A percentile compares a stretch with the other conserved stretches of the same genome.
Evolutionary conservation across 2,888 invertebrate genomes (phyloP).

Genomic region (Thysanoteuthis rhombus): DNA sequence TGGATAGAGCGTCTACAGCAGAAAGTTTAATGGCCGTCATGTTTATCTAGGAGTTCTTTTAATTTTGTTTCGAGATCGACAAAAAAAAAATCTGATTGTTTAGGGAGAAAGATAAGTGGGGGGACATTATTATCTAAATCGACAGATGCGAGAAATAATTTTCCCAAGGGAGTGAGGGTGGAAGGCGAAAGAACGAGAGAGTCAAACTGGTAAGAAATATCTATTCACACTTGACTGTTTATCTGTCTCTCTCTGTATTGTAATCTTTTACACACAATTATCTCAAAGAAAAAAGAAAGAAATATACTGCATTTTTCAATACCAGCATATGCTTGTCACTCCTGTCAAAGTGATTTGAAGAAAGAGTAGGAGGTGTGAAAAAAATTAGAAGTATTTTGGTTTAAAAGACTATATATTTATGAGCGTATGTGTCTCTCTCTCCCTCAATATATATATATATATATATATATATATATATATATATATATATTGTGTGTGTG

Average conservation of each 20-base stretch:
- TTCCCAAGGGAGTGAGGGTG: neutral
- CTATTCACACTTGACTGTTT: neutral
- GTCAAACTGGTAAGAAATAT: neutral
- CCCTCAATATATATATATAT: neutral
- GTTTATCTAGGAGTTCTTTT: neutral
- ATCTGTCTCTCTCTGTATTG: neutral
- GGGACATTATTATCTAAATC: neutral
- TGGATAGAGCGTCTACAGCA: too few species aligned
- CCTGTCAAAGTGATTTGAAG: neutral
- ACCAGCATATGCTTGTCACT: neutral
- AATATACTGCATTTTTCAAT: neutral
- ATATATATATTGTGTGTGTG: too few species aligned
- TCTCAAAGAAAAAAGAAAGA: neutral
- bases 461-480: too few species aligned
- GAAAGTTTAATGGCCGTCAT: neutral
- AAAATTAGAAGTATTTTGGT: neutral
- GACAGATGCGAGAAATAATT: neutral
- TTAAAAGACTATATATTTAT: neutral
- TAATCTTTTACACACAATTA: neutral
- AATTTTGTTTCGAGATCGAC: neutral
- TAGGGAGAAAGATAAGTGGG: neutral
- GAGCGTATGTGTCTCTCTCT: neutral
- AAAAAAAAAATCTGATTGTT: neutral
- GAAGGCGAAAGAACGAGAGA: neutral
- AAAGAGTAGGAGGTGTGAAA: neutral